Evolutionary conservation across 2,113 vertebrate genomes (phyloP).

Genomic region (Clarias magur): DNA sequence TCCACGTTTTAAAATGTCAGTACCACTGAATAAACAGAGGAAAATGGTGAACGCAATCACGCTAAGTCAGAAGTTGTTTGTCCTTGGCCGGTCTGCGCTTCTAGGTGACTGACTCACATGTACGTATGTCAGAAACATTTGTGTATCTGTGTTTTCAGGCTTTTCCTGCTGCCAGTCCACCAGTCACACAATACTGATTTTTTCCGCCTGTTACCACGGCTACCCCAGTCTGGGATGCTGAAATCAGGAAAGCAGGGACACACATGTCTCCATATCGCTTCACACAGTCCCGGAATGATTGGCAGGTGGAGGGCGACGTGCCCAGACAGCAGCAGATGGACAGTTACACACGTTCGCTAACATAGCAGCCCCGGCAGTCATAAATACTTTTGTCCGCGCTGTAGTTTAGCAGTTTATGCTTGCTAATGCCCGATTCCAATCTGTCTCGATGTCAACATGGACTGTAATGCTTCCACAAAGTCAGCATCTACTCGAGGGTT

Average conservation of each 20-base stretch:
- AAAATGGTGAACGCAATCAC: neutral
- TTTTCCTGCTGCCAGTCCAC: slow-evolving; percentile 48
- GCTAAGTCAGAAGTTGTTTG: neutral
- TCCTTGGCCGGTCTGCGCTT: slow-evolving; percentile 13
- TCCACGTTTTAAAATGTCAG: neutral
- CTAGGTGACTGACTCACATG: neutral
- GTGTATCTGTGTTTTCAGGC: slow-evolving; percentile 20
- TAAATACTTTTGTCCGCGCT: slow-evolving; percentile 37
- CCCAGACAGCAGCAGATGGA: slow-evolving; percentile 36
- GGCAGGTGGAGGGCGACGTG: slow-evolving; percentile 39
- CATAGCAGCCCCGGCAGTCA: slow-evolving; percentile 14
- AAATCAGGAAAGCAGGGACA: slow-evolving; percentile 36
- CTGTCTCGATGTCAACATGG: slow-evolving; percentile 35
- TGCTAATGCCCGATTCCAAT: slow-evolving; percentile 28
- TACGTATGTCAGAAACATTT: slow-evolving; percentile 23
- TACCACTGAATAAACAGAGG: neutral
- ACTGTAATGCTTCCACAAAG: neutral
- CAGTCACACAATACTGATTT: slow-evolving; percentile 44
- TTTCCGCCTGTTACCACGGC: slow-evolving; percentile 43
- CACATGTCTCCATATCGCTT: slow-evolving; percentile 13
- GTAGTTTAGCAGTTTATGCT: slow-evolving; percentile 26
- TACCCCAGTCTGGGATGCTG: slow-evolving; percentile 26
- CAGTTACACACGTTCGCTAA: slow-evolving; percentile 9
- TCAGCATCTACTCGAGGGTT: neutral
- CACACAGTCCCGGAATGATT: slow-evolving; percentile 32